Percentiles rank a stretch among this genome's conserved stretches.
Conservation (phyloP, 1,140 invertebrate species). For the Diorhabda sublineata region DNA sequence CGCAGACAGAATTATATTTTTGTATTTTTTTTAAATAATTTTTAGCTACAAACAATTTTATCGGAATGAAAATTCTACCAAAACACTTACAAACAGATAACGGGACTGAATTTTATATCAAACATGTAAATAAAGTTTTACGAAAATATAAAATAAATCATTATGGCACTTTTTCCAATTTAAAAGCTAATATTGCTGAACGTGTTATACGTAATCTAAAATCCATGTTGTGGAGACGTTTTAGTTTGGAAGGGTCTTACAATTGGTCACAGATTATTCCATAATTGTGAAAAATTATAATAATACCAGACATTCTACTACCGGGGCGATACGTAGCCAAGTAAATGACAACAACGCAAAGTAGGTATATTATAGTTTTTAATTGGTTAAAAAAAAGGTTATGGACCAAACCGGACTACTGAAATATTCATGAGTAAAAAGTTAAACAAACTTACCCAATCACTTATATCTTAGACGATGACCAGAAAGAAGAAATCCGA, state of each 20-base stretch:
- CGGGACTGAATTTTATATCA: not conserved
- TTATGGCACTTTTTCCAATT: not conserved
- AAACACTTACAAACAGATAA: constrained; percentile 7
- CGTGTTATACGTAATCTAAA: not conserved
- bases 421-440: constrained; percentile 36
- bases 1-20: too few relatives aligned
- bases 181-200: not conserved
- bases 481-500: constrained; percentile 22
- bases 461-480: constrained; percentile 27
- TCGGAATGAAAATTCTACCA: not conserved
- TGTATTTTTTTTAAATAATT: too few relatives aligned
- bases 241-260: not conserved
- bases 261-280: not conserved
- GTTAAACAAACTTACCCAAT: constrained; percentile 27
- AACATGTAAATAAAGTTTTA: not conserved
- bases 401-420: constrained; percentile 35
- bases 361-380: too few relatives aligned
- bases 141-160: constrained; percentile 1
- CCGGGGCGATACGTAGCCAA: not conserved
- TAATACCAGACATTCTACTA: not conserved
- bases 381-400: constrained; percentile 11
- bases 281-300: not conserved
- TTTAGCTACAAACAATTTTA: not conserved
- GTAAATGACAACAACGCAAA: not conserved
- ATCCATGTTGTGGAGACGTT: not conserved